Base-by-base conservation (phyloP, 1,140 invertebrate species). In the Bombus ignitus region DNA sequence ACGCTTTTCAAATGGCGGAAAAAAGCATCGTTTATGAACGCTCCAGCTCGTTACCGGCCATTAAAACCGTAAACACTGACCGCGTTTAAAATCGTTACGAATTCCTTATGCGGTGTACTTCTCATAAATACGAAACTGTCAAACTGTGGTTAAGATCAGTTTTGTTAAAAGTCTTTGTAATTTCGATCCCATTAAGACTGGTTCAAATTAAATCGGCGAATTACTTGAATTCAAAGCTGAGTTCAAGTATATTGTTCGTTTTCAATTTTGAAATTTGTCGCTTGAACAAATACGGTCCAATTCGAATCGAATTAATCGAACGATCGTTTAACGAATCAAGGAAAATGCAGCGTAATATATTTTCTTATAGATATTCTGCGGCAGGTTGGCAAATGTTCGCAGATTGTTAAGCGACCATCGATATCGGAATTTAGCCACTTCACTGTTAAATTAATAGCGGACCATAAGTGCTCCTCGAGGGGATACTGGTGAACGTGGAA, bases 361-460 rank as follows among this genome's bases (percentile, higher is more conserved):
- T 53, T 53, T 53, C 47, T 53, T 53, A 22, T 53, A 81, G 18
- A 79, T 82, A 90, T 92, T 90, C 85, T 66, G 32, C 12, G 68
- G 28, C 66, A 39, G 32, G 22, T 62, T 59, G 37, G n/a, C 3
- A 85, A 88, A 93, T 92, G 90, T 88, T 89, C 72, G 39, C 68
- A 84, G 84, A 92, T 90, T 88, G 18, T 94, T 92, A 92, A 77
- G 86, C 73, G 25, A 80, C 77, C 74, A 32, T 44, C 84, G 91
- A 90, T 93, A 94, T 94, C 92, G 93, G 93, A 94, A 93, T 92
- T 83, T 89, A 87, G 84, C 84, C 83, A 65, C 80, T 82, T 82
- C 66, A 82, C 83, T 90, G 92, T 92, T 92, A 91, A 93, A 92
- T 92, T 92, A 93, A 93, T 92, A 76, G 70, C 59, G 42, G 83